Percentiles rank a stretch among this genome's conserved stretches.
Evolutionary conservation across 2,113 vertebrate genomes (phyloP).

Genomic region (Rhynchomys soricoides): DNA sequence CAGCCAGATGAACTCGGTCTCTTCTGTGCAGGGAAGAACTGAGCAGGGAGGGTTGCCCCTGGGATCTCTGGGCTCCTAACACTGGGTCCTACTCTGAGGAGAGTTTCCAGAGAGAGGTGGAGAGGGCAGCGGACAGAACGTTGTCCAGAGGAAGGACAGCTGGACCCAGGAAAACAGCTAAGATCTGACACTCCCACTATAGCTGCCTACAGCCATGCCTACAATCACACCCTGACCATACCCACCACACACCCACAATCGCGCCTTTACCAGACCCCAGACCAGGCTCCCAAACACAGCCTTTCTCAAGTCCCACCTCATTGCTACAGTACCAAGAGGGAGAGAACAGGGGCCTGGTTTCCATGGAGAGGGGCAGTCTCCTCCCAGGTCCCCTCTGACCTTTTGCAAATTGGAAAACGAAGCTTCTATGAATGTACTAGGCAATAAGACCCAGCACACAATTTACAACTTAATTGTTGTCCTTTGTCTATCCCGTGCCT

Average conservation of each 20-base stretch:
- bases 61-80: not conserved
- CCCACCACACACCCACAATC: fast-evolving
- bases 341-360: not conserved
- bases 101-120: not conserved
- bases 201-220: not conserved
- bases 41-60: not conserved
- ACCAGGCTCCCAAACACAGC: not conserved
- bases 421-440: fast-evolving
- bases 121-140: not conserved
- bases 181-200: not conserved
- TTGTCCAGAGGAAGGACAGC: not conserved
- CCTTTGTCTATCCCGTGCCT: fast-evolving
- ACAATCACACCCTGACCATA: not conserved
- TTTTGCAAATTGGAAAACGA: not conserved
- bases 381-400: not conserved
- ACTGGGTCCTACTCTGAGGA: not conserved
- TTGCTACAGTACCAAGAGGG: not conserved
- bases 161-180: not conserved
- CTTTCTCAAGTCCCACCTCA: not conserved
- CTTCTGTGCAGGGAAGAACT: not conserved
- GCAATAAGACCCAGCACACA: not conserved
- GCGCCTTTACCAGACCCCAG: fast-evolving
- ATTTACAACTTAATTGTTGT: not conserved
- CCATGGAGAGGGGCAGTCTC: no score
- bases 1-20: not conserved